Percentiles rank a stretch among this genome's conserved stretches.
Evolutionary conservation across 2,797 vertebrate genomes (phyloP).

Genomic region (Liparis tanakae): DNA sequence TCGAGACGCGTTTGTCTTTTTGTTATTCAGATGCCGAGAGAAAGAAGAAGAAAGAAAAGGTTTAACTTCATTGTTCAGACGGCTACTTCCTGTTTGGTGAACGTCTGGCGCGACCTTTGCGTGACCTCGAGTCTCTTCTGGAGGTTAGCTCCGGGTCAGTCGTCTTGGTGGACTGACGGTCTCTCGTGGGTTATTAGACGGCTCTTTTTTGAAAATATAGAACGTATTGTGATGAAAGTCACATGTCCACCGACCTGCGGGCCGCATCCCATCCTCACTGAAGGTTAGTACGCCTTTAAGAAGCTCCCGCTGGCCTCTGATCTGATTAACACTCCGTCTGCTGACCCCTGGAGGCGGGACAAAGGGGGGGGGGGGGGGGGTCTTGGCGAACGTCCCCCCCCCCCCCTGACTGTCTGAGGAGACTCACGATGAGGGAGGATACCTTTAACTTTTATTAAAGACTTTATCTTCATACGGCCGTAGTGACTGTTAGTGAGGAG

Average conservation of each 20-base stretch:
- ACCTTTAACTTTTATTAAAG: background rate
- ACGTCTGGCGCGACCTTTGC: too few species aligned
- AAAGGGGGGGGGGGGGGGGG: constrained; percentile 8
- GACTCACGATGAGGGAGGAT: background rate
- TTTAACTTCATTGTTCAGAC: constrained; percentile 68
- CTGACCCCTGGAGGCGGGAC: constrained; percentile 50
- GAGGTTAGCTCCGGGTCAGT: background rate
- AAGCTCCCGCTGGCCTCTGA: constrained; percentile 34
- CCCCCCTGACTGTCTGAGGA: too few species aligned
- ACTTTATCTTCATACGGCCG: background rate
- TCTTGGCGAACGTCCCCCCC: too few species aligned
- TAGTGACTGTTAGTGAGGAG: background rate
- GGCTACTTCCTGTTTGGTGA: background rate
- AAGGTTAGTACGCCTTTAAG: constrained; percentile 53
- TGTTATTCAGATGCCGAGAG: constrained; percentile 60
- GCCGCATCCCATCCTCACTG: constrained; percentile 12
- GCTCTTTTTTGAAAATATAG: too few species aligned
- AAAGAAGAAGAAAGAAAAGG: too few species aligned
- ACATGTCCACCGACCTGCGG: constrained; percentile 30
- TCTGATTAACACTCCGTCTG: constrained; percentile 63
- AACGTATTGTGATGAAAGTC: constrained; percentile 18
- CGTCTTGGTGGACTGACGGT: background rate
- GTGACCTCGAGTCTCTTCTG: too few species aligned
- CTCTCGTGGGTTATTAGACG: too few species aligned
- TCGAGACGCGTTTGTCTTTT: constrained; percentile 57